Evolutionary conservation across 2,113 vertebrate species (phyloP).

Genomic region (Petroica traversi): DNA sequence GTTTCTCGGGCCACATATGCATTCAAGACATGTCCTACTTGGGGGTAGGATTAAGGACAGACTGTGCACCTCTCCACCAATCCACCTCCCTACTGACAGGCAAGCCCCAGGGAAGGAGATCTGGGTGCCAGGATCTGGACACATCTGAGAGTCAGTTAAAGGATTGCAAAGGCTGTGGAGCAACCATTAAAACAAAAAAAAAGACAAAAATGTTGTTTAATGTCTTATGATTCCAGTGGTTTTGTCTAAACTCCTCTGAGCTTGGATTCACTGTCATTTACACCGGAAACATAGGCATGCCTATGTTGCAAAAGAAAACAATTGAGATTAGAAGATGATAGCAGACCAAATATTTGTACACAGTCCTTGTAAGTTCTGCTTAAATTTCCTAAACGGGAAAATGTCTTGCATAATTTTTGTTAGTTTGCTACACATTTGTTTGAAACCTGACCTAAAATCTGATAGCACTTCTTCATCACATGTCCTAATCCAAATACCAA

Average conservation of each 20-base stretch:
- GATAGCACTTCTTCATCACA: background rate
- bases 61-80: background rate
- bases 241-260: background rate
- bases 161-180: background rate
- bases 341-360: background rate
- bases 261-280: background rate
- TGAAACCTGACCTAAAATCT: background rate
- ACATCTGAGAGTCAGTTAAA: background rate
- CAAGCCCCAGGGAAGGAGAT: background rate
- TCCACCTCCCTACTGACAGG: background rate
- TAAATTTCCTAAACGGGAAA: background rate
- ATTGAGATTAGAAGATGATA: background rate
- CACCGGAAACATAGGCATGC: background rate
- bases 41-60: background rate
- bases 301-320: background rate
- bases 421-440: background rate
- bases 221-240: background rate
- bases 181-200: background rate
- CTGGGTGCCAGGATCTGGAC: background rate
- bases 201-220: background rate
- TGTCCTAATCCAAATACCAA: background rate
- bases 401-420: background rate
- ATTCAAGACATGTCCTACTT: background rate
- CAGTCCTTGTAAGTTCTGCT: background rate
- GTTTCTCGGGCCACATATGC: background rate